Conservation (phyloP, 2,888 invertebrate species). For the Metallyticus violacea region DNA sequence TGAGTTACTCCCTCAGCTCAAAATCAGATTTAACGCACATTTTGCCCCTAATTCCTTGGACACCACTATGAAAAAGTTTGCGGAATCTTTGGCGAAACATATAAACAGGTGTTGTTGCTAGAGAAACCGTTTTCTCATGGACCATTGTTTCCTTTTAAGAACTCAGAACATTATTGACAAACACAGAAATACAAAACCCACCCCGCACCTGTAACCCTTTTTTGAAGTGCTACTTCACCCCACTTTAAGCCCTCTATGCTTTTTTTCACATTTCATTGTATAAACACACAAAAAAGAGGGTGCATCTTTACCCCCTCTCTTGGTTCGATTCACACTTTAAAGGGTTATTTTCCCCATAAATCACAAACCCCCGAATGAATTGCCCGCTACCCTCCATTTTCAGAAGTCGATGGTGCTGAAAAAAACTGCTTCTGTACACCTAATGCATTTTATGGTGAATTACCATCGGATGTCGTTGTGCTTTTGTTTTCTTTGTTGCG, state of each 20-base stretch:
- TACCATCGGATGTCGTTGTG: background rate
- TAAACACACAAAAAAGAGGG: slow-evolving; percentile 15
- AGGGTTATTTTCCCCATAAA: slow-evolving; percentile 28
- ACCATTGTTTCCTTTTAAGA: too few relatives aligned
- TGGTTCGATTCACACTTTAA: background rate
- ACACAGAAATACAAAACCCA: too few relatives aligned
- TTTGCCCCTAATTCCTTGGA: too few relatives aligned
- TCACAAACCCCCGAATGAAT: slow-evolving; percentile 3
- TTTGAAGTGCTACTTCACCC: background rate
- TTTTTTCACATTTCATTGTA: slow-evolving; percentile 25
- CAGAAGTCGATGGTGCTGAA: background rate
- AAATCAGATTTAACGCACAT: too few relatives aligned
- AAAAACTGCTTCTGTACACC: background rate
- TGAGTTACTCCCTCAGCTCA: too few relatives aligned
- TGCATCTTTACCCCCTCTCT: background rate
- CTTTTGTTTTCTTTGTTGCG: background rate
- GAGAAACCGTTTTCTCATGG: too few relatives aligned
- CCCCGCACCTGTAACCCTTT: background rate
- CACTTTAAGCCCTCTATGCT: background rate
- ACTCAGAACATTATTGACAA: too few relatives aligned
- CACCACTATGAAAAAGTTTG: too few relatives aligned
- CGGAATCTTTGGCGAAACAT: too few relatives aligned
- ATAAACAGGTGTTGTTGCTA: too few relatives aligned
- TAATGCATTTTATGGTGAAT: slow-evolving; percentile 2
- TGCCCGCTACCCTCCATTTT: too few relatives aligned